Evolutionary conservation across 37 sponge, comb jelly and placozoan species (phyloP).

Genomic region (Oopsacas minuta): DNA sequence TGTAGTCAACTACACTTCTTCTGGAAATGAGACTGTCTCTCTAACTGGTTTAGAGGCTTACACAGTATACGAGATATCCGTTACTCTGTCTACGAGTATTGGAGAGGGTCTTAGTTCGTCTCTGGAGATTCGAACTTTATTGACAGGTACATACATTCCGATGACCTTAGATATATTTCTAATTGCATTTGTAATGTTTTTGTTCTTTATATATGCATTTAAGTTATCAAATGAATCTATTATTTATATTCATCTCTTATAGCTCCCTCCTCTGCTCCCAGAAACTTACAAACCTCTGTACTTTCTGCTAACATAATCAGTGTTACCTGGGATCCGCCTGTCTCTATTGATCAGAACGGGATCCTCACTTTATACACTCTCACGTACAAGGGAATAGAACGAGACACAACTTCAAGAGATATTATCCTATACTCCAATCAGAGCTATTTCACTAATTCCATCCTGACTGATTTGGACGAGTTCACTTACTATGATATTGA

Average conservation of each 20-base stretch:
- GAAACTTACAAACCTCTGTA: background rate
- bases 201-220: no score
- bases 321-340: background rate
- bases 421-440: background rate
- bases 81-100: background rate
- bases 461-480: background rate
- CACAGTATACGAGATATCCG: background rate
- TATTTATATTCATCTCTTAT: no score
- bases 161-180: no score
- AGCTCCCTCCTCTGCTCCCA: background rate
- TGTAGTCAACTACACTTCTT: background rate
- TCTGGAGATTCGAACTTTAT: background rate
- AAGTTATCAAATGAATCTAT: no score
- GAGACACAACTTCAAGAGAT: background rate
- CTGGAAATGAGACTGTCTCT: background rate
- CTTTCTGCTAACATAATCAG: background rate
- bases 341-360: background rate
- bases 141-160: no score
- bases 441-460: background rate
- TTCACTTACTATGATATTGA: background rate
- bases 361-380: background rate
- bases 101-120: background rate
- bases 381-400: background rate
- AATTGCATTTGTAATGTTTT: no score
- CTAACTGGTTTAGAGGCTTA: background rate